Evolutionary conservation across 35 echinoderm and acorn worm genomes (phyloP), one percentile per base, ranked within the genome.

Genomic region (Nesometra sesokonis): DNA sequence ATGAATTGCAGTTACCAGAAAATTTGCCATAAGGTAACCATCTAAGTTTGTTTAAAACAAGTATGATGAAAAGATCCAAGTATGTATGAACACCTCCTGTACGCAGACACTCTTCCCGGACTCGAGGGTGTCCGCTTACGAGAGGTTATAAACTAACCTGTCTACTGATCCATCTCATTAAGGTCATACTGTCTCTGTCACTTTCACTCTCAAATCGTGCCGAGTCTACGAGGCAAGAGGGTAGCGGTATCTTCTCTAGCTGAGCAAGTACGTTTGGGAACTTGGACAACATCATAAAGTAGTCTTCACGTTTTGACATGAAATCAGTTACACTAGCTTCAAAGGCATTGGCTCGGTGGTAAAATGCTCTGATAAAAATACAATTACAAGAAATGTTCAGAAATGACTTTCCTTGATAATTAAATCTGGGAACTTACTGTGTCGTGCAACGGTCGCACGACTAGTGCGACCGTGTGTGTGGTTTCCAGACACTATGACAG

Each of bases 151-250:
- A 19, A 31, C 37, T 82, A 80, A 97, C 95, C 95, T 97, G 95
- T 35, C 91, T 93, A 87, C 95, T 97, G 23, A 97, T 97, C 95
- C 95, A 97, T 82, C 91, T 84, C 86, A 97, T 86, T 17, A 97
- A 85, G 9, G 89, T 91, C 38, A 97, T 84, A 86, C 36, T 84
- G 30, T 0, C 84, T 87, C 29, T 32, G 13, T 67, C 36, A 21
- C 17, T 29, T 46, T 17, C 85, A 57, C 15, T 90, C 81, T 77
- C 46, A 87, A 46, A 30, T 15, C 23, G 79, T 37, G 43, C 39
- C 33, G 30, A 52, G 2, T 35, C 83, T 32, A 82, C 32, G 17
- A 94, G 78, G 31, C 89, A 91, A 3, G 95, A 88, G 1, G 93
- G 92, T 23, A 97, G 78, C 19, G 95, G 95, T 0, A 90, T 91